Base-by-base conservation (phyloP, 2,797 vertebrate genomes). In the Mycteria americana region DNA sequence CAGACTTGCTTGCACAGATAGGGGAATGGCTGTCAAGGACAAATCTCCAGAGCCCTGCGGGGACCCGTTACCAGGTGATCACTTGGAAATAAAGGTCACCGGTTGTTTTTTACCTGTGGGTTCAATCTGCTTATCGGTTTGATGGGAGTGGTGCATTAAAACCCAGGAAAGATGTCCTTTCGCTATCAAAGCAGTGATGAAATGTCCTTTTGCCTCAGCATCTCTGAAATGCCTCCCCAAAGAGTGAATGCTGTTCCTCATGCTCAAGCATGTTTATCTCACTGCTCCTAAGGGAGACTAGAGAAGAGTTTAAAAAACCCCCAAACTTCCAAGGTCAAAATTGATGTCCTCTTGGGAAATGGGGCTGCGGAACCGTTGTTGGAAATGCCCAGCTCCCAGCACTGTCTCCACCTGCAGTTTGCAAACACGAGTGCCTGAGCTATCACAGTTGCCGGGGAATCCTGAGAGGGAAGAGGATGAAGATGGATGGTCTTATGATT, bases 401-500 rank as follows among this genome's bases (percentile, higher is more conserved):
- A 1, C 27, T 75, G 50, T 67, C 59, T 79, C 69, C 70, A 73
- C 19, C 53, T 74, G 56, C 46, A 88, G 21, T 70, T 88, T 83
- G 43, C 77, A 70, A 82, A 31, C 43, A 45, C 0, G 0, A 91
- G 50, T 37, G 62, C 33, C 60, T 83, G 45, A 78, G 24, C 39
- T 75, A 62, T 70, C 56, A 39, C 48, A 86, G 64, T n/a, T 88
- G 27, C 67, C 64, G 82, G 22, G 45, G 67, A 83, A 86, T 86
- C 73, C 73, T 69, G 62, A 79, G 77, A 64, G 59, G 46, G 41
- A 86, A 46, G 39, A 83, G 51, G 73, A 88, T 90, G 86, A 96
- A 96, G 96, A 97, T 27, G 89, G 95, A 96, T 97, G 91, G 67
- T 76, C 67, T 79, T 77, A 84, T 60, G 94, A 95, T 95, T 92